Base-by-base conservation (phyloP, 1,140 invertebrate genomes). In the Caenorhabditis inopinata region DNA sequence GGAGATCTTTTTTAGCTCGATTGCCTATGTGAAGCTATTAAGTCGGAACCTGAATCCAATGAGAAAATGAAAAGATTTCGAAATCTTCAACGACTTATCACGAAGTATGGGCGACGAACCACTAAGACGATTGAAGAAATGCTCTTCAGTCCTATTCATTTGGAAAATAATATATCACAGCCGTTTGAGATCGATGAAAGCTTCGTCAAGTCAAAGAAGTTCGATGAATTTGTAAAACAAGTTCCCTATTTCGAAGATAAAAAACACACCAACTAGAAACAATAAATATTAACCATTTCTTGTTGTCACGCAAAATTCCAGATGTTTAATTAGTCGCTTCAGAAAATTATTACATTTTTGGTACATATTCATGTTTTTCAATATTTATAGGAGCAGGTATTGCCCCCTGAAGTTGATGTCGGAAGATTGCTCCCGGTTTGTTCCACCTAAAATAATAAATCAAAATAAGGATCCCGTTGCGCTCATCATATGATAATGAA, bases 1-100 rank as follows among this genome's bases (percentile, higher is more conserved):
- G 9, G 62, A n/a, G n/a, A n/a, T n/a, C n/a, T n/a, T 68, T 77
- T 78, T 76, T 21, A 78, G 76, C 42, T 78, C 2, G 76, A 78
- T 27, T 12, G 18, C 0, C 27, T 78, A 25, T 53, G 53, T n/a
- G 18, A 38, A 23, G 76, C 76, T 5, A 78, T 78, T 23, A 47
- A 78, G 47, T 45, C 49, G 0, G 53, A 42, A 12, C 21, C 76
- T 23, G 27, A 75, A 12, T 6, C 16, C 45, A 27, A 42, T 2
- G 73, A 47, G 2, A 47, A 62, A 42, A 78, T 78, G 76, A 78
- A 62, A 47, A 32, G 51, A 27, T 78, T 78, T n/a, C 76, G 76
- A 16, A 51, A 53, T 45, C 32, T 78, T 3, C 76, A 78, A 21
- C 12, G 45, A 35, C 9, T 35, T 5, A 14, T 78, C 12, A 78